Conservation (phyloP, 2,113 vertebrate genomes). For the Nothoprocta pentlandii region DNA sequence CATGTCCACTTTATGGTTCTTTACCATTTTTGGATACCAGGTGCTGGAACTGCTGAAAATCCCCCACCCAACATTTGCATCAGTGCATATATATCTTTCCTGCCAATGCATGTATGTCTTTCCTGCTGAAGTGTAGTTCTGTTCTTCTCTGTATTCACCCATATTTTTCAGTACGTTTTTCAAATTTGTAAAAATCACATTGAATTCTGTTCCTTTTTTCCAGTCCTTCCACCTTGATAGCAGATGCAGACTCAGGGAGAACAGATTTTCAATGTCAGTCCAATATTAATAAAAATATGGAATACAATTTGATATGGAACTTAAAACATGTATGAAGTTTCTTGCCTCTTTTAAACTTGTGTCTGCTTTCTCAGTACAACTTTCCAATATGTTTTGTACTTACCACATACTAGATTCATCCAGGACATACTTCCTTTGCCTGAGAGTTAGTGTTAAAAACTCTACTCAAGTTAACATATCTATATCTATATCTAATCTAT, state of each 20-base stretch:
- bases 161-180: background rate
- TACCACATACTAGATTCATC: background rate
- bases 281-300: background rate
- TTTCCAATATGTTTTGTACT: constrained; percentile 1
- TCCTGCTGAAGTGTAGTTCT: background rate
- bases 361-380: background rate
- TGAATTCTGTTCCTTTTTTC: background rate
- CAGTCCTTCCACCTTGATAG: background rate
- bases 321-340: background rate
- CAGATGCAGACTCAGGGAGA: background rate
- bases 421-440: background rate
- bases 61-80: fast-evolving
- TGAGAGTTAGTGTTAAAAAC: background rate
- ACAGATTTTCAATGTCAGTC: background rate
- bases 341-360: background rate
- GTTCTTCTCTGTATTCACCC: background rate
- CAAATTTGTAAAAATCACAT: background rate
- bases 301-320: background rate
- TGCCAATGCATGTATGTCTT: no score
- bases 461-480: constrained; percentile 10
- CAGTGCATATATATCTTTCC: no score
- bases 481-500: background rate
- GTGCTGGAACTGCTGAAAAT: background rate
- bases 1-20: background rate
- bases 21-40: background rate